Percentiles rank a stretch among this genome's conserved stretches.
Evolutionary conservation across 1,140 invertebrate genomes (phyloP).

Genomic region (Hydropsyche tenuis): DNA sequence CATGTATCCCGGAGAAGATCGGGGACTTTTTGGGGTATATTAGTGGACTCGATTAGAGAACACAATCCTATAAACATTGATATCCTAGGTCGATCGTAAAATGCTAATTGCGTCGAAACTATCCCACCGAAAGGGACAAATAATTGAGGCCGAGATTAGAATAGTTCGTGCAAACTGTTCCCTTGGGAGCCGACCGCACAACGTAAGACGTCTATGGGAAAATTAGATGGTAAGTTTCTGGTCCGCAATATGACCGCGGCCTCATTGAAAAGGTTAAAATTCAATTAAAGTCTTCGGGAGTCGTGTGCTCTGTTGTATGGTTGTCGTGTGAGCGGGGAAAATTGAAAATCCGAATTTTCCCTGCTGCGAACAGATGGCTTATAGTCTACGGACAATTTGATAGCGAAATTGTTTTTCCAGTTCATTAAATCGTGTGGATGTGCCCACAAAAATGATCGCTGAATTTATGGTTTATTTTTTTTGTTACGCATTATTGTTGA

Average conservation of each 20-base stretch:
- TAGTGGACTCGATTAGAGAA: too few relatives aligned
- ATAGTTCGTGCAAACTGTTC: slow-evolving; percentile 7
- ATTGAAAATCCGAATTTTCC: slow-evolving; percentile 6
- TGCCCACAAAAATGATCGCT: background rate
- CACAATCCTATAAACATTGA: background rate
- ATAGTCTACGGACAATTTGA: slow-evolving; percentile 4
- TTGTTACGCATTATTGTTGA: too few relatives aligned
- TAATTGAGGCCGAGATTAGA: slow-evolving; percentile 7
- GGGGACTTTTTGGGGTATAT: too few relatives aligned
- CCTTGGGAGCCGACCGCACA: background rate
- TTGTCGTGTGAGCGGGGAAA: background rate
- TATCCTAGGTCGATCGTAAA: slow-evolving; percentile 1
- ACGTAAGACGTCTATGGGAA: background rate
- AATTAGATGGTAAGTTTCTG: background rate
- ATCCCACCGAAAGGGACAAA: slow-evolving; percentile 8
- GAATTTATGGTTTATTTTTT: background rate
- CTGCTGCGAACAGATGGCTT: background rate
- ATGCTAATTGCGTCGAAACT: slow-evolving; percentile 5
- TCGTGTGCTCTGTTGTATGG: background rate
- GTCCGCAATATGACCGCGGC: background rate
- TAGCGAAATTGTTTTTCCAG: slow-evolving; percentile 22
- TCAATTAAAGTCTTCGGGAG: background rate
- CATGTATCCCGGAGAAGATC: too few relatives aligned
- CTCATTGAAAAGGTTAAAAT: background rate
- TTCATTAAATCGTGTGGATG: slow-evolving; percentile 6